Conservation (phyloP, 2,797 vertebrate species). For the Molossus alvarezi region DNA sequence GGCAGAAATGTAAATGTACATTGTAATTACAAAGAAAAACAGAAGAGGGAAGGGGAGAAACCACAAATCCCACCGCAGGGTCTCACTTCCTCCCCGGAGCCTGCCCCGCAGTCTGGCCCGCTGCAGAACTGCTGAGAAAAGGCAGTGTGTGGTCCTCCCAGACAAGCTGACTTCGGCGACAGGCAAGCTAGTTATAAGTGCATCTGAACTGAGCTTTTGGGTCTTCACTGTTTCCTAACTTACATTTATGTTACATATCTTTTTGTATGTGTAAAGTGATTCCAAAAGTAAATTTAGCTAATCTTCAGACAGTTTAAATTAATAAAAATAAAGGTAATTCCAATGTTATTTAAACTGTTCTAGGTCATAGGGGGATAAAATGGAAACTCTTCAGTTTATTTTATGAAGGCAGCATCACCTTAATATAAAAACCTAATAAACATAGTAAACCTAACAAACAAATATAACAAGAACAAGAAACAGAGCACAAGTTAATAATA, state of each 20-base stretch:
- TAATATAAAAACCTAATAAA: not conserved
- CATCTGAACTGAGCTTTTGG: not conserved
- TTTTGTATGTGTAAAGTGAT: not conserved
- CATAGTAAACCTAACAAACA: not conserved
- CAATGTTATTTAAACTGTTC: not conserved
- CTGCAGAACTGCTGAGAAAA: not conserved
- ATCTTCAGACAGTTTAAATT: not conserved
- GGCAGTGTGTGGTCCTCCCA: not conserved
- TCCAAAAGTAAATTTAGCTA: slow-evolving; percentile 9
- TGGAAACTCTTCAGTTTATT: not conserved
- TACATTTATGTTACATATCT: not conserved
- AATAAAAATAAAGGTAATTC: not conserved
- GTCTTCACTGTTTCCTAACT: not conserved
- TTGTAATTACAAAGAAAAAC: not conserved
- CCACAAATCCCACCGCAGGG: not conserved
- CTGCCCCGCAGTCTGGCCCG: too few relatives aligned
- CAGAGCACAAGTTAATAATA: not conserved
- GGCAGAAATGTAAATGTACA: not conserved
- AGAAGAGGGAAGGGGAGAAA: not conserved
- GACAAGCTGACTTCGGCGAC: not conserved
- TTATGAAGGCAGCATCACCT: not conserved
- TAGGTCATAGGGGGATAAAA: not conserved
- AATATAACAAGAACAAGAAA: not conserved
- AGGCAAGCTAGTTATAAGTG: not conserved
- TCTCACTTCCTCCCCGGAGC: not conserved